Base-by-base conservation (phyloP, 2,888 invertebrate species). In the Baccha elongata region DNA sequence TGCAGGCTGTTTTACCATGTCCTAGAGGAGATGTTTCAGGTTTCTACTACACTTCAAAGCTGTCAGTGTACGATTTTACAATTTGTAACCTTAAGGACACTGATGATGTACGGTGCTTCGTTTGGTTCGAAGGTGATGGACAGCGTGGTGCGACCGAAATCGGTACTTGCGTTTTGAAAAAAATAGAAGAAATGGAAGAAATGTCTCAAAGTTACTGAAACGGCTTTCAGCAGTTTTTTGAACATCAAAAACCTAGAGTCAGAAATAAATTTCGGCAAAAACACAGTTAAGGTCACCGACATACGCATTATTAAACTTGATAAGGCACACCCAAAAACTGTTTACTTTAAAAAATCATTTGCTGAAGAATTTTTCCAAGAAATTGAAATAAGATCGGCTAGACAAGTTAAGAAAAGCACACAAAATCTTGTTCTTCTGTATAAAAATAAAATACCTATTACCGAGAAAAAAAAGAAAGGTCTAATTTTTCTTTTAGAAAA, bases 151-250 rank as follows among this genome's bases (percentile, higher is more conserved):
- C 26, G 6, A 26, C 3, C 26, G 26, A 26, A 6, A 26, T 26
- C 6, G 3, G 26, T 4, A 26, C 26, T 26, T 26, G 26, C 6
- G 26, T 26, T 26, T 26, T 26, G 26, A 26, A 26, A 26, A 26
- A 26, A 26, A 26, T 26, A 4, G 26, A 26, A 26, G 26, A 46
- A 46, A 5, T 46, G 46, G 46, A 46, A 46, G 46, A 46, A 46
- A 46, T 46, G 8, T 46, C 46, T 46, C 15, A 46, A 46, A 46
- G 21, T 85, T 29, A 55, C 62, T 71, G 32, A 85, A 69, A 35
- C 84, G 62, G 65, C 64, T 26, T 65, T 67, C 50, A 62, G 76
- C 15, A 52, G 46, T 35, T 83, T 83, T 73, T 78, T 40, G 11
- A 55, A 40, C 37, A 40, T 40, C 29, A 55, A 37, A 55, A 55